These are phyloP conservation scores for Notechis scutatus DNA, from an alignment of 2,113 vertebrate genomes.

Conservation along the genomic window DNA sequence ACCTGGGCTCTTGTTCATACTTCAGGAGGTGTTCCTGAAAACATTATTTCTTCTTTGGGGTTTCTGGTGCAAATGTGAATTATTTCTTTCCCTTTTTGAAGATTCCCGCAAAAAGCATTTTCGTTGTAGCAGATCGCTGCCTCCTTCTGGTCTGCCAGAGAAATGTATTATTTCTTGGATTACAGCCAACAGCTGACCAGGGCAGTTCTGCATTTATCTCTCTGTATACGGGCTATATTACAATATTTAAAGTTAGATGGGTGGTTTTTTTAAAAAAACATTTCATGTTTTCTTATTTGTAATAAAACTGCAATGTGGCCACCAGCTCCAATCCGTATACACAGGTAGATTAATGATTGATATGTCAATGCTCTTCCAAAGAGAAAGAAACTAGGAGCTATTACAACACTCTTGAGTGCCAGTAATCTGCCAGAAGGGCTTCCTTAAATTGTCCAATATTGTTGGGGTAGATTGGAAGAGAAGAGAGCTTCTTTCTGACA, in stretches of 20 bases:
- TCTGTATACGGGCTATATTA: neutral
- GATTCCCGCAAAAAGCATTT: neutral
- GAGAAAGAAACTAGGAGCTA: neutral
- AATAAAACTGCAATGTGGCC: neutral
- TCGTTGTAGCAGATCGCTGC: neutral
- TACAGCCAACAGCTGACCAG: neutral
- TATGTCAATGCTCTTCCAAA: neutral
- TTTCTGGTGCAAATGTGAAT: neutral
- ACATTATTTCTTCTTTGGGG: neutral
- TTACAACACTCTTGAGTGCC: neutral
- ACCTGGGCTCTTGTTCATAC: neutral
- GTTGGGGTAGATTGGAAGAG: neutral
- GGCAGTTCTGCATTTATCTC: neutral
- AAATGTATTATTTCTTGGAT: neutral
- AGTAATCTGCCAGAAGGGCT: neutral
- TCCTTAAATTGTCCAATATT: neutral
- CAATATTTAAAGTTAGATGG: neutral
- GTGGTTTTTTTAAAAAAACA: neutral
- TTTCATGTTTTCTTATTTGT: neutral
- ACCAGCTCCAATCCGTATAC: neutral
- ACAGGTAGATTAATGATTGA: neutral
- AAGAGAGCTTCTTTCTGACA: neutral
- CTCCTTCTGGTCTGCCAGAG: neutral
- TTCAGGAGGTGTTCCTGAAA: neutral
- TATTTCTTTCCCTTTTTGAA: neutral